These are phyloP conservation scores for Smutsia gigantea DNA, from an alignment of 2,797 vertebrate genomes.

Conservation along the genomic window DNA sequence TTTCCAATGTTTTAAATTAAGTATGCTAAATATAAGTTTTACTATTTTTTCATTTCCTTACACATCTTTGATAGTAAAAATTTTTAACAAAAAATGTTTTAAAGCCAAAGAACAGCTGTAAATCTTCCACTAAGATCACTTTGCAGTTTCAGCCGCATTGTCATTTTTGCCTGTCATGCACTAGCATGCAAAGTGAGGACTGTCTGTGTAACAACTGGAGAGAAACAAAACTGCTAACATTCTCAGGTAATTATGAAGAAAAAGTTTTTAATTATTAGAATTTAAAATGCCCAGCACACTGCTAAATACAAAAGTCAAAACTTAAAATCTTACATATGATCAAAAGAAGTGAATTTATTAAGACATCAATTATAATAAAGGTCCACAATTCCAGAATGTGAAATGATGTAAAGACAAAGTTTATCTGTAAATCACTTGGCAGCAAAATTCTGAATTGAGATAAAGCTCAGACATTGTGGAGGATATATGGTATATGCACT, in stretches of 20 bases:
- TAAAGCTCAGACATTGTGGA: too few relatives aligned
- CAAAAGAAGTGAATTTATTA: neutral
- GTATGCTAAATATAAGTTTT: neutral
- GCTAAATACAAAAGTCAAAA: neutral
- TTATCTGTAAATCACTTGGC: neutral
- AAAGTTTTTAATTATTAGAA: neutral
- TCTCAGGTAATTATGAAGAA: neutral
- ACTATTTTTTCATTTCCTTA: neutral
- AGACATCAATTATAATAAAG: neutral
- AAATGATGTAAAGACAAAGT: neutral
- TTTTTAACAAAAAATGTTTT: neutral
- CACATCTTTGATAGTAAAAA: neutral
- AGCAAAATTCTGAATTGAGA: neutral
- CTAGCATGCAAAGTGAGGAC: neutral
- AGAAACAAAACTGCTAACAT: neutral
- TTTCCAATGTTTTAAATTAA: neutral
- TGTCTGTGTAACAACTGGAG: neutral
- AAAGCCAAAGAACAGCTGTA: neutral
- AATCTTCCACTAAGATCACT: neutral
- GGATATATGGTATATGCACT: neutral
- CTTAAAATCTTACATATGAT: neutral
- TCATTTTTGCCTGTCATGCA: neutral
- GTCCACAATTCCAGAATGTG: neutral
- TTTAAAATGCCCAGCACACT: neutral
- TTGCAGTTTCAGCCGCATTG: neutral